phyloP scores from a whole-genome alignment of 1,140 invertebrate species.

The Drosophila kurseongensis region DNA sequence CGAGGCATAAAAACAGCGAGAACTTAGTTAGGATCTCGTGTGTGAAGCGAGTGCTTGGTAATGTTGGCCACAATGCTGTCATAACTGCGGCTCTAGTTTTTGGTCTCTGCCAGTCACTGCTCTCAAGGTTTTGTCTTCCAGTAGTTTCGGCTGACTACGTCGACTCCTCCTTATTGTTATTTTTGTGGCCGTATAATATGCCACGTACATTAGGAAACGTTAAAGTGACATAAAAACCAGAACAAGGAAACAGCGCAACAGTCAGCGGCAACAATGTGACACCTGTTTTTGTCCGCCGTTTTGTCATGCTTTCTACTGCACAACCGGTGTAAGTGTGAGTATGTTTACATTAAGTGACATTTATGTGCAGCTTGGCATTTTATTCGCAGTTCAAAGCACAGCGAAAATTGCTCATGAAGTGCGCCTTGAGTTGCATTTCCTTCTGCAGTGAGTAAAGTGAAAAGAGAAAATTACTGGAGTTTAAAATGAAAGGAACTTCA shows the following conservation, averaged over 20 bases:
- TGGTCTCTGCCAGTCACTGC: constrained; percentile 6
- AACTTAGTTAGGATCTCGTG: constrained; percentile 56
- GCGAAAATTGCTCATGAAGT: constrained; percentile 76
- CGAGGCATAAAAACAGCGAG: constrained; percentile 34
- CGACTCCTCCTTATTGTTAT: constrained; percentile 25
- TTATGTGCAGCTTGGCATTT: constrained; percentile 74
- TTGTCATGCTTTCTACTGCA: constrained; percentile 31
- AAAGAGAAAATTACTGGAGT: not conserved
- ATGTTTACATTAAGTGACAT: constrained; percentile 75
- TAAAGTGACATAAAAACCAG: constrained; percentile 76
- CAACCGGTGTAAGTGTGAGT: constrained; percentile 16
- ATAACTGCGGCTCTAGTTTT: constrained; percentile 54
- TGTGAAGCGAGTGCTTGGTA: constrained; percentile 59
- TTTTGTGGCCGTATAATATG: constrained; percentile 65
- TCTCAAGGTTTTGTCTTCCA: constrained; percentile 48
- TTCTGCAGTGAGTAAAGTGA: constrained; percentile 41
- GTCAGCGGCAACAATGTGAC: constrained; percentile 76
- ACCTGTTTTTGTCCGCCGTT: constrained; percentile 70
- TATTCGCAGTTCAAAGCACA: constrained; percentile 79
- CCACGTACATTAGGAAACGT: constrained; percentile 78
- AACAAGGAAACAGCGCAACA: constrained; percentile 54
- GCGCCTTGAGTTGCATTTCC: constrained; percentile 67
- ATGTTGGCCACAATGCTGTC: constrained; percentile 42
- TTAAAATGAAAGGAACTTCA: too few relatives aligned
- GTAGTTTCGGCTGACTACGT: constrained; percentile 21